phyloP scores from a whole-genome alignment of 2,113 vertebrate genomes.

The Urocolius indicus region DNA sequence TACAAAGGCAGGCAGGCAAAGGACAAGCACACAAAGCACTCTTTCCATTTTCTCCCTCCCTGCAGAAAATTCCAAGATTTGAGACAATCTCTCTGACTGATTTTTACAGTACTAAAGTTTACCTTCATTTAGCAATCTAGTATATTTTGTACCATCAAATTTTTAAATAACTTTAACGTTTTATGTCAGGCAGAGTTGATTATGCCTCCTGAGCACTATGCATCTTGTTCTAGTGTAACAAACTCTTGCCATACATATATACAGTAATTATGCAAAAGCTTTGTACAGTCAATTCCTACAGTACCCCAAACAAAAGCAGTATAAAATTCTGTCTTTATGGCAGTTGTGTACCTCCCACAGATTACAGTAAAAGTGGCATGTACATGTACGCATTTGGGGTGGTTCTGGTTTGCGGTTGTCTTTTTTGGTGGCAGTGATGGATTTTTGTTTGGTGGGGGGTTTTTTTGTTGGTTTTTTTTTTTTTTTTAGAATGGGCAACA shows the following conservation, averaged over 20 bases:
- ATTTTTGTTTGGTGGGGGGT: too few relatives aligned
- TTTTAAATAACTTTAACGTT: neutral
- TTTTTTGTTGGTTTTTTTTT: too few relatives aligned
- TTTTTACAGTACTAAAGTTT: neutral
- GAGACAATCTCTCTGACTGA: neutral
- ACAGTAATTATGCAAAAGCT: neutral
- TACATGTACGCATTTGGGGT: fast-evolving
- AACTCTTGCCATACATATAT: neutral
- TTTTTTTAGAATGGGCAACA: neutral
- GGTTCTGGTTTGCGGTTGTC: neutral
- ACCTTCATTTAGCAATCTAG: neutral
- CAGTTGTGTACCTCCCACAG: neutral
- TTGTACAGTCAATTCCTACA: neutral
- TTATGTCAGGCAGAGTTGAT: neutral
- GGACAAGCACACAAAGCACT: constrained; percentile 52
- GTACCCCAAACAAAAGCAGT: neutral
- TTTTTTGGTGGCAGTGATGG: too few relatives aligned
- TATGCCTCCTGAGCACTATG: neutral
- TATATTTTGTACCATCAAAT: neutral
- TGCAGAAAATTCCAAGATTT: neutral
- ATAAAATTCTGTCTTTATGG: neutral
- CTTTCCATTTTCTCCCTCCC: neutral
- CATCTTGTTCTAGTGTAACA: neutral
- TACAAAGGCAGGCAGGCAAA: neutral
- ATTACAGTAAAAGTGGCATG: neutral